A percentile compares a stretch with the other conserved stretches of the same genome.
phyloP scores from a whole-genome alignment of 2,113 vertebrate genomes.

The Misgurnus mizolepis region DNA sequence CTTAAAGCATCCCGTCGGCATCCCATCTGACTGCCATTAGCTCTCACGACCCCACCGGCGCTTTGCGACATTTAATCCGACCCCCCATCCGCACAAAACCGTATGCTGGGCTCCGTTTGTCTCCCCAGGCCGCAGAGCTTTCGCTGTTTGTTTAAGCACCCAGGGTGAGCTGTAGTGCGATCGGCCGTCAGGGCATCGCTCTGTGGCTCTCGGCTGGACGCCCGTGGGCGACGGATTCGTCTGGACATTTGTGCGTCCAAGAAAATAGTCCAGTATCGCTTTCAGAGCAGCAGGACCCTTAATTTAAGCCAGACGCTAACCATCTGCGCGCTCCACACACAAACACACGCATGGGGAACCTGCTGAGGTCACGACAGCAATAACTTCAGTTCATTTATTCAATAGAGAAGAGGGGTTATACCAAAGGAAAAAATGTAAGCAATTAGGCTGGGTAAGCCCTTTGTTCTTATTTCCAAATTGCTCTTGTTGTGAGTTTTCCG shows the following conservation, averaged over 20 bases:
- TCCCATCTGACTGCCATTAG: constrained; percentile 61
- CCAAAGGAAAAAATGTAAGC: constrained; percentile 8
- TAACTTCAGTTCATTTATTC: constrained; percentile 52
- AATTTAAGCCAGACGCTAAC: constrained; percentile 53
- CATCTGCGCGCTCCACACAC: constrained; percentile 33
- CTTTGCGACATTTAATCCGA: constrained; percentile 58
- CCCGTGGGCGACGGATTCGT: constrained; percentile 45
- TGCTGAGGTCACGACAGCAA: constrained; percentile 47
- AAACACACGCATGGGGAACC: constrained; percentile 26
- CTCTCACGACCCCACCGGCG: constrained; percentile 40
- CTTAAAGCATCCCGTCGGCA: constrained; percentile 23
- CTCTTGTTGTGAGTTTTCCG: constrained; percentile 57
- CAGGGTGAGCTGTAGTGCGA: constrained; percentile 23
- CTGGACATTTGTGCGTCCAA: constrained; percentile 47
- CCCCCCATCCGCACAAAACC: constrained; percentile 43
- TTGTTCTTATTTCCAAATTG: constrained; percentile 57
- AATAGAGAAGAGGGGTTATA: constrained; percentile 9
- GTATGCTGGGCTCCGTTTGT: constrained; percentile 40
- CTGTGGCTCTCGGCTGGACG: not conserved
- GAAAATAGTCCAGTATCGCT: constrained; percentile 51
- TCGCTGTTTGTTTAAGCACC: constrained; percentile 51
- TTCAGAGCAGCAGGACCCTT: constrained; percentile 43
- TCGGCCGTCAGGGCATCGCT: constrained; percentile 13
- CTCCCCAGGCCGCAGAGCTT: constrained; percentile 42
- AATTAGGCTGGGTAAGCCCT: constrained; percentile 41